Percentiles rank a stretch among this genome's conserved stretches.
phyloP scores from a whole-genome alignment of 2,888 invertebrate genomes.

The Odontocolon sp. region DNA sequence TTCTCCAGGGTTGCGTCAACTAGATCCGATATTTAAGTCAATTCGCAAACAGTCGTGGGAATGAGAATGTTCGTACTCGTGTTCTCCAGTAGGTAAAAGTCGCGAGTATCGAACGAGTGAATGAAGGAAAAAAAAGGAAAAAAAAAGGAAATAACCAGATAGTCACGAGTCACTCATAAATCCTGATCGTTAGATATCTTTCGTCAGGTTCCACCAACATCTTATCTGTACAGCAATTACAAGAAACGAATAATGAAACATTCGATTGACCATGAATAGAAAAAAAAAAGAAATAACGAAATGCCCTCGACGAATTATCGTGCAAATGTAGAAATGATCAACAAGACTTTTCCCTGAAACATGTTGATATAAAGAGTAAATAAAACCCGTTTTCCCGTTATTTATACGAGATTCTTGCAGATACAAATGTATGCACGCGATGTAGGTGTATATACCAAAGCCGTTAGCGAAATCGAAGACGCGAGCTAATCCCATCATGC shows the following conservation, averaged over 20 bases:
- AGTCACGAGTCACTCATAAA: constrained; percentile 52
- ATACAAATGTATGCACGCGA: constrained; percentile 48
- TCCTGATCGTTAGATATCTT: constrained; percentile 33
- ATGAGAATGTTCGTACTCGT: constrained; percentile 37
- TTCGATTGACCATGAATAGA: constrained; percentile 26
- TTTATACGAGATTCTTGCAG: constrained; percentile 39
- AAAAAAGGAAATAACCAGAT: constrained; percentile 4
- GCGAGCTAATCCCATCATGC: constrained; percentile 39
- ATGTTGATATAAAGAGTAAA: constrained; percentile 24
- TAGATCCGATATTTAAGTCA: constrained; percentile 44
- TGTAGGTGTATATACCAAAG: constrained; percentile 26
- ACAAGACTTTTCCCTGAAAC: constrained; percentile 32
- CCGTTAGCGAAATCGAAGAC: constrained; percentile 35
- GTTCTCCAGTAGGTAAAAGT: constrained; percentile 7
- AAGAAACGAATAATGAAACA: constrained; percentile 15
- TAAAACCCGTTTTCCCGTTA: constrained; percentile 59
- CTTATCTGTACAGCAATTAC: constrained; percentile 7
- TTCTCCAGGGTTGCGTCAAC: constrained; percentile 48
- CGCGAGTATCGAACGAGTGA: constrained; percentile 25
- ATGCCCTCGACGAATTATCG: constrained; percentile 44
- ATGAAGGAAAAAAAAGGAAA: neutral
- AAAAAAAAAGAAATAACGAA: constrained; percentile 12
- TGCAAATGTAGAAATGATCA: constrained; percentile 32
- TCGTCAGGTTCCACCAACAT: constrained; percentile 16
- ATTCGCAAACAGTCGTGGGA: constrained; percentile 49